These are phyloP conservation scores for Clarias platycephalus DNA, from an alignment of 2,797 vertebrate species.

Conservation along the genomic window DNA sequence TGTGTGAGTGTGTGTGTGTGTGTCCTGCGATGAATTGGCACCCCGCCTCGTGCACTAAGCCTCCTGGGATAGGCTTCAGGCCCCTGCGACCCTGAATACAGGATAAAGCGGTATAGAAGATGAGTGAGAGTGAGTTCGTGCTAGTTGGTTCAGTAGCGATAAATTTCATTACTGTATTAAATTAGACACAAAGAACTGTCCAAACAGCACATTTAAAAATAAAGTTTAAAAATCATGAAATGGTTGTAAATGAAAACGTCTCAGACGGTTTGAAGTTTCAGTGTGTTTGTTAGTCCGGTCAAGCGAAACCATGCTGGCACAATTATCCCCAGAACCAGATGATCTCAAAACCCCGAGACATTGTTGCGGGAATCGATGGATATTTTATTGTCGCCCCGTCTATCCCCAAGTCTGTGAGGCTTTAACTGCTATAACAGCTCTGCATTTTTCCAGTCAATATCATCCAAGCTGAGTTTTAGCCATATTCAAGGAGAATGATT, in stretches of 20 bases:
- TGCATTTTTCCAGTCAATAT: background rate
- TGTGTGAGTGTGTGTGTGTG: no score
- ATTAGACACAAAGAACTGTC: background rate
- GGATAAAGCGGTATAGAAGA: no score
- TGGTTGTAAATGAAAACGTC: no score
- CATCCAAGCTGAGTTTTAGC: background rate
- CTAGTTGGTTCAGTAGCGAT: background rate
- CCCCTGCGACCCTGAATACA: no score
- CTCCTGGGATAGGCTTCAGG: no score
- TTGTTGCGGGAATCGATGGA: background rate
- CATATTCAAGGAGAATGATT: background rate
- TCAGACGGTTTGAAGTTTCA: background rate
- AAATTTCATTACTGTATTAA: background rate
- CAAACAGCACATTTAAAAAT: background rate
- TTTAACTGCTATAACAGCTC: constrained; percentile 15
- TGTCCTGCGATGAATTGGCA: no score
- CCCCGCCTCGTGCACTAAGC: no score
- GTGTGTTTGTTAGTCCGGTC: background rate
- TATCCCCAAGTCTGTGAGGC: background rate
- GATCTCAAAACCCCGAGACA: background rate
- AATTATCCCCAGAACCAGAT: background rate
- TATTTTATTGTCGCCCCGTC: background rate
- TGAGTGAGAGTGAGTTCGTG: no score
- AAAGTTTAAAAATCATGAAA: background rate
- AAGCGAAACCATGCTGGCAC: background rate